Evolutionary conservation across 2,888 invertebrate species (phyloP).

Genomic region (Noctua fimbriata): DNA sequence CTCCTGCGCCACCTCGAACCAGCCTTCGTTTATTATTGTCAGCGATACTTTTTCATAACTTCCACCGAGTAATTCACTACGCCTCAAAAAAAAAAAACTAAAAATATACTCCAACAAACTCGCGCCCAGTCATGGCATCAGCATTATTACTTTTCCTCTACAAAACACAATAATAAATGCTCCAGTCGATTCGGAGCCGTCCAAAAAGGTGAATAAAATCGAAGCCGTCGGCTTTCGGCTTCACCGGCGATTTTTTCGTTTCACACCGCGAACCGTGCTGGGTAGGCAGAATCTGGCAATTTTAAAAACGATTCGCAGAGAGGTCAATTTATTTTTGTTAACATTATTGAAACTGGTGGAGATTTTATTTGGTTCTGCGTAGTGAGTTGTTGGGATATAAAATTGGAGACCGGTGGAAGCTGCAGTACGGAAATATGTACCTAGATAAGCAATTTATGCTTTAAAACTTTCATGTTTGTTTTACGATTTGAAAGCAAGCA

Average conservation of each 20-base stretch:
- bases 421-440: not conserved
- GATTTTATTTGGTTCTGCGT: conserved; percentile 62
- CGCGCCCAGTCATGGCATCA: conserved; percentile 56
- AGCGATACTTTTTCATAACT: conserved; percentile 30
- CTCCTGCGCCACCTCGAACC: too few species aligned
- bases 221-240: conserved; percentile 79
- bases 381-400: conserved; percentile 47
- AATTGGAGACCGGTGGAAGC: conserved; percentile 7
- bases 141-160: conserved; percentile 69
- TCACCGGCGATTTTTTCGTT: conserved; percentile 72
- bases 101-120: conserved; percentile 42
- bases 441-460: not conserved
- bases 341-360: conserved; percentile 65
- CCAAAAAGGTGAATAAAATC: conserved; percentile 69
- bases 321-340: conserved; percentile 72
- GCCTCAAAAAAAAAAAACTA: conserved; percentile 16
- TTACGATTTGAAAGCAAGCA: not conserved
- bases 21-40: not conserved
- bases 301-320: conserved; percentile 73
- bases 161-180: conserved; percentile 68
- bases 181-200: conserved; percentile 59
- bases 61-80: conserved; percentile 8
- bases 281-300: conserved; percentile 75
- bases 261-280: conserved; percentile 68
- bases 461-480: not conserved